A percentile compares a stretch with the other conserved stretches of the same genome.
phyloP scores from a whole-genome alignment of 2,797 vertebrate species.

The Chelidonichthys spinosus region DNA sequence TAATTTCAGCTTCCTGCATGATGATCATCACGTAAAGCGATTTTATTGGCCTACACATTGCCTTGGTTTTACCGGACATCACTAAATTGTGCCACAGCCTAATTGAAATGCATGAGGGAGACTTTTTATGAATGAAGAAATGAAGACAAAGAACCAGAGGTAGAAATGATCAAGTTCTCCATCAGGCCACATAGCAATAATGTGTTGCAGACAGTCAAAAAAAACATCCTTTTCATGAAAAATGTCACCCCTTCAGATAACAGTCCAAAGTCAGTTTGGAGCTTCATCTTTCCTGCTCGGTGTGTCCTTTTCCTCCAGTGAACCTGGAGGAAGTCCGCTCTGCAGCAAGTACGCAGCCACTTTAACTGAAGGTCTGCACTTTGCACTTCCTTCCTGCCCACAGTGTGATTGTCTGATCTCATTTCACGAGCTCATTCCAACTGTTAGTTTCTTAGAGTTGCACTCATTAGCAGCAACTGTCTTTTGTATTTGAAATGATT shows the following conservation, averaged over 20 bases:
- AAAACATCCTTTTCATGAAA: slow-evolving; percentile 11
- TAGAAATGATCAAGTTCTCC: slow-evolving; percentile 37
- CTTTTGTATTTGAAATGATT: slow-evolving; percentile 26
- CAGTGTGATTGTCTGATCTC: slow-evolving; percentile 30
- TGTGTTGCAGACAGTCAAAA: slow-evolving; percentile 17
- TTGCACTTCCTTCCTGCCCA: slow-evolving; percentile 21
- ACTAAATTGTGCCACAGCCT: background rate
- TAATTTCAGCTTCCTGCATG: background rate
- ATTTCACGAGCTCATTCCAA: slow-evolving; percentile 1
- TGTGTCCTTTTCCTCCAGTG: slow-evolving; percentile 8
- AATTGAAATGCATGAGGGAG: background rate
- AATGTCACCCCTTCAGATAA: slow-evolving; percentile 14
- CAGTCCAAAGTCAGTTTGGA: slow-evolving; percentile 15
- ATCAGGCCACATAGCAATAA: slow-evolving; percentile 30
- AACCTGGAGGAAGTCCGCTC: background rate
- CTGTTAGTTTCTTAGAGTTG: slow-evolving; percentile 20
- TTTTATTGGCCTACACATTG: background rate
- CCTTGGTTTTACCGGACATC: background rate
- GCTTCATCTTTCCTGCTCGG: background rate
- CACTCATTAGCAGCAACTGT: slow-evolving; percentile 39
- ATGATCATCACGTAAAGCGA: background rate
- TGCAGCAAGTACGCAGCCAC: background rate
- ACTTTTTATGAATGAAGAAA: slow-evolving; percentile 5
- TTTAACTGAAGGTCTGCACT: background rate
- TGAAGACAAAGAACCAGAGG: slow-evolving; percentile 42